Evolutionary conservation across 1,140 invertebrate species (phyloP).

Genomic region (Microplitis demolitor): DNA sequence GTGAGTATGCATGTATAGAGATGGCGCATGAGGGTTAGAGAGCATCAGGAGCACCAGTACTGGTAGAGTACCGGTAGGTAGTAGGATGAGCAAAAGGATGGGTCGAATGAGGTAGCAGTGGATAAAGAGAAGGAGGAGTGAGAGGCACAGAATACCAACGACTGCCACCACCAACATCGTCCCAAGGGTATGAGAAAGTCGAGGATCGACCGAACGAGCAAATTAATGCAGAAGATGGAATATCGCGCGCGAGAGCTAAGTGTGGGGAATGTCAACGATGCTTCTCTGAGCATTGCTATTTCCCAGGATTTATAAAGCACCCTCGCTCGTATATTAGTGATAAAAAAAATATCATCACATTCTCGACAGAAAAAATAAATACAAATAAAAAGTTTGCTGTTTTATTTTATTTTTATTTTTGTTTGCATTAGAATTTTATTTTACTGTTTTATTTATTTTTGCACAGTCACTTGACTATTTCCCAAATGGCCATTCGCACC

Average conservation of each 20-base stretch:
- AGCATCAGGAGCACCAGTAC: no score
- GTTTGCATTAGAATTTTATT: background rate
- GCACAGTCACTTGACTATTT: background rate
- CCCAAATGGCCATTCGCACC: background rate
- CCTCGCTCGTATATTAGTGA: background rate
- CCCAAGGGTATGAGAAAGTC: constrained; percentile 7
- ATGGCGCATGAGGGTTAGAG: no score
- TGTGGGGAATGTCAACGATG: constrained; percentile 4
- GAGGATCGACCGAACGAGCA: constrained; percentile 11
- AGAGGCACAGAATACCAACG: background rate
- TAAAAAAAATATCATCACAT: background rate
- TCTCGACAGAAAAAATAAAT: no score
- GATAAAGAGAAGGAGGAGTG: no score
- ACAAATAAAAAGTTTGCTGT: no score
- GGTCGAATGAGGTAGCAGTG: no score
- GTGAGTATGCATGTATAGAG: no score
- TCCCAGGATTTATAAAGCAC: background rate
- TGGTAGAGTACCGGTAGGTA: no score
- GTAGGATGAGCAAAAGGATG: no score
- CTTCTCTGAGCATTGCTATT: background rate
- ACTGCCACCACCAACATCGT: background rate
- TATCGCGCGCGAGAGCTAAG: constrained; percentile 2
- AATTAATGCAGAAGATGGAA: constrained; percentile 20
- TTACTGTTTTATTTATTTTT: background rate
- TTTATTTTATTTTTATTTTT: no score